phyloP scores from a whole-genome alignment of 92 coral and sea anemone genomes.

The Epizoanthus rinbou region DNA sequence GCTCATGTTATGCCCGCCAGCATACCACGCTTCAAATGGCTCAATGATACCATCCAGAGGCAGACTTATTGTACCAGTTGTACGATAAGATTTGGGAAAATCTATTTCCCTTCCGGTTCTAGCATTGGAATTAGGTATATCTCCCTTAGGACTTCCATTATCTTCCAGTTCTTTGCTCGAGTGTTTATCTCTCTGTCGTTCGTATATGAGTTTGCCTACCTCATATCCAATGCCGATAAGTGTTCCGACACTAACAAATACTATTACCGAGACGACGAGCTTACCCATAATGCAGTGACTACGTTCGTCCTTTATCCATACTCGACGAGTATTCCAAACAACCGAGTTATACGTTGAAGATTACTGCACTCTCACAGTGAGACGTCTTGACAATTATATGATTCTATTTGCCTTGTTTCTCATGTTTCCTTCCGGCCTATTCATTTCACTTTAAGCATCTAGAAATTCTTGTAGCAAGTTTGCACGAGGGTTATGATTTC shows the following conservation, averaged over 20 bases:
- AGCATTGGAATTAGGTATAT: background rate
- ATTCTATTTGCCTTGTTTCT: too few species aligned
- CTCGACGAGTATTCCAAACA: background rate
- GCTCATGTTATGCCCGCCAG: slow-evolving; percentile 78
- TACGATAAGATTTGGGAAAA: slow-evolving; percentile 81
- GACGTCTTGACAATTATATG: too few species aligned
- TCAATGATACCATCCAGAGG: slow-evolving; percentile 94
- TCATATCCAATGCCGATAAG: slow-evolving; percentile 35
- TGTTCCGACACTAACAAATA: slow-evolving; percentile 3
- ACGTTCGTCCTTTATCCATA: background rate
- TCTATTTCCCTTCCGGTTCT: slow-evolving; percentile 17
- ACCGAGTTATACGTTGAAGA: too few species aligned
- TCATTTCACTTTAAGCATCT: too few species aligned
- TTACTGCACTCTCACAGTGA: too few species aligned
- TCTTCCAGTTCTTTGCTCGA: background rate
- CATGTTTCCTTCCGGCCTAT: too few species aligned
- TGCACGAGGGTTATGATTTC: too few species aligned
- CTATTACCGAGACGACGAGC: background rate
- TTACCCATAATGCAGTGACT: background rate
- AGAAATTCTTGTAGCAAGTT: too few species aligned
- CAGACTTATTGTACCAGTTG: slow-evolving; percentile 80
- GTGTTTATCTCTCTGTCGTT: background rate
- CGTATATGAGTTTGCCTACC: background rate
- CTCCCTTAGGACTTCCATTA: slow-evolving; percentile 21
- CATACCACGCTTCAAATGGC: slow-evolving; percentile 95